Evolutionary conservation across 2,797 vertebrate genomes (phyloP), one percentile per base, ranked within the genome.

Genomic region (Coluber constrictor): DNA sequence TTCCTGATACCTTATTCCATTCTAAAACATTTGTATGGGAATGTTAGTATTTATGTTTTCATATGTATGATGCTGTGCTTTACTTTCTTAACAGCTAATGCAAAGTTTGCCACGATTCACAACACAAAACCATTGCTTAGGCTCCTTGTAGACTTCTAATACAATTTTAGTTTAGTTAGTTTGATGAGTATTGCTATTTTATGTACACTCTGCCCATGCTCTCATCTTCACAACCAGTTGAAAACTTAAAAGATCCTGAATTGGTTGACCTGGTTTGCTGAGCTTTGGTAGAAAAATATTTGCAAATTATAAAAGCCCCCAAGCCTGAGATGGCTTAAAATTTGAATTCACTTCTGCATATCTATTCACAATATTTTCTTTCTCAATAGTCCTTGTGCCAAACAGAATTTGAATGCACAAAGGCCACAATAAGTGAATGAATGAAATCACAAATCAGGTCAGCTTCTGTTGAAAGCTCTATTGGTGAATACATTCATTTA

Each of bases 381-480:
- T 63, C 79, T 32, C 59, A 29, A 16, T n/a, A 59, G 47, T 87
- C 57, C 12, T 86, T 91, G 29, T 86, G 18, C 56, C 32, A 86
- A 89, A 57, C 86, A 91, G 43, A 88, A 74, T 91, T 91, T 90
- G 47, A 20, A 55, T 63, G 29, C 4, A 90, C 37, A 74, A 87
- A 87, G 9, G 4, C 59, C 79, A 32, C 57, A 90, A 90, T 29
- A 93, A 95, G 92, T 13, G 43, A 90, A 94, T 94, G 93, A 93
- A 95, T 91, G 3, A 55, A 6, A 93, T 93, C 94, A 90, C 90
- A 94, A 95, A 90, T 86, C 94, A 89, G 83, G 74, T 90, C 74
- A 90, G 87, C 29, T 90, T 94, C 94, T 89, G 83, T 57, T 94
- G 37, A 90, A 93, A 90, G 1, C 94, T 92, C 32, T 0, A 0